Evolutionary conservation across 2,888 invertebrate species (phyloP).

Genomic region (Drosophila neoperkinsi): DNA sequence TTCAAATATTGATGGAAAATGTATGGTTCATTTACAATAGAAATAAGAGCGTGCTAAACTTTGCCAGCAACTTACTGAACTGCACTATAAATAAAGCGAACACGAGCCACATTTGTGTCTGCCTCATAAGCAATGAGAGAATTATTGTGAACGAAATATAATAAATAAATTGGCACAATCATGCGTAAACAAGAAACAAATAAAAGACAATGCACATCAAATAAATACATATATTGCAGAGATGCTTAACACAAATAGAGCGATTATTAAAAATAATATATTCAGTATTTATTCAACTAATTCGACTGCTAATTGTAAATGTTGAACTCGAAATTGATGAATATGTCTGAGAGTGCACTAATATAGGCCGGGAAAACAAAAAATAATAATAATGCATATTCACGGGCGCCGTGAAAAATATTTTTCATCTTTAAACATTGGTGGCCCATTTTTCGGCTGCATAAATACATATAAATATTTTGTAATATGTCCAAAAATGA

Average conservation of each 20-base stretch:
- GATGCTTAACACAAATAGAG: not conserved
- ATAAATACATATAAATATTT: slow-evolving; percentile 60
- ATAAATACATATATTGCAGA: not conserved
- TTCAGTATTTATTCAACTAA: not conserved
- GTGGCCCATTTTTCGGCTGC: slow-evolving; percentile 21
- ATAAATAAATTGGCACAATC: slow-evolving; percentile 14
- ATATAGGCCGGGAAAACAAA: too few relatives aligned
- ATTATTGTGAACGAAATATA: slow-evolving; percentile 27
- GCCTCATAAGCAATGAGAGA: slow-evolving; percentile 34
- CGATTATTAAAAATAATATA: not conserved
- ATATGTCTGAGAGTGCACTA: not conserved
- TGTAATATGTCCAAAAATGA: slow-evolving; percentile 50
- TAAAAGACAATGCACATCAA: not conserved
- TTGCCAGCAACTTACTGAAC: not conserved
- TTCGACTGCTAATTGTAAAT: not conserved
- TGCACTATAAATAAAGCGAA: slow-evolving; percentile 16
- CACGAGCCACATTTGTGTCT: slow-evolving; percentile 38
- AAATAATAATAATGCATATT: slow-evolving; percentile 40
- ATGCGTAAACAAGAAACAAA: slow-evolving; percentile 13
- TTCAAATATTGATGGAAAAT: not conserved
- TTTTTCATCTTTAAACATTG: slow-evolving; percentile 17
- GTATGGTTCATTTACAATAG: not conserved
- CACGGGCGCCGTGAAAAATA: slow-evolving; percentile 29
- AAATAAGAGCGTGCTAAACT: not conserved
- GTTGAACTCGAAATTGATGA: not conserved